phyloP scores from a whole-genome alignment of 2,113 vertebrate species.

The Toxotes chatareus region DNA sequence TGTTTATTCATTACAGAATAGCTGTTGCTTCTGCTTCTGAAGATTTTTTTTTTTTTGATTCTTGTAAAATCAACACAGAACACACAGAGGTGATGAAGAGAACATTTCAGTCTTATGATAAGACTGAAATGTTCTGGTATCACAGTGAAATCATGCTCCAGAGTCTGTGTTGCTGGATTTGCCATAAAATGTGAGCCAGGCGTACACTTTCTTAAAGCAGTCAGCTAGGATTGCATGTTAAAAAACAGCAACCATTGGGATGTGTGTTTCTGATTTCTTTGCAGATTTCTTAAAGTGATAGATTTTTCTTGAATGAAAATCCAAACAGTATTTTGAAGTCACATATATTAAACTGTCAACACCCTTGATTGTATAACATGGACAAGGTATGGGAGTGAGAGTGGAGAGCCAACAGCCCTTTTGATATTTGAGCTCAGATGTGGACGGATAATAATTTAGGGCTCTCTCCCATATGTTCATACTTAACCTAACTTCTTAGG shows the following conservation, averaged over 20 bases:
- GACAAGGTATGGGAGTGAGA: background rate
- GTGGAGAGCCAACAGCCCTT: conserved; percentile 4
- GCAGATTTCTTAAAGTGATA: conserved; percentile 1
- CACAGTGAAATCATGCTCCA: too few relatives aligned
- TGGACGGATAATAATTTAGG: conserved; percentile 13
- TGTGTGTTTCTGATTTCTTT: background rate
- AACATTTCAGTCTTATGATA: too few relatives aligned
- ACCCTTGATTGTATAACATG: conserved; percentile 7
- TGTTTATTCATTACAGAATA: background rate
- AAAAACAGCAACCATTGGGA: background rate
- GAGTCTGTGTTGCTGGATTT: background rate
- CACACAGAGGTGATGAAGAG: background rate
- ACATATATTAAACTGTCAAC: conserved; percentile 33
- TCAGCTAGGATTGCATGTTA: background rate
- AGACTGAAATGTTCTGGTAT: too few relatives aligned
- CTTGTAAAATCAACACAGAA: background rate
- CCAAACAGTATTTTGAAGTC: background rate
- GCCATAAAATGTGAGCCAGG: background rate
- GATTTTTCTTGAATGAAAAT: background rate
- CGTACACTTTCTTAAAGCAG: background rate
- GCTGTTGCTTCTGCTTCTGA: background rate
- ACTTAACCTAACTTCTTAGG: conserved; percentile 29
- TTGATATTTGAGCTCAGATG: conserved; percentile 50
- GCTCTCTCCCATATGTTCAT: conserved; percentile 46
- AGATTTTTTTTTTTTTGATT: background rate